Evolutionary conservation across 2,888 invertebrate species (phyloP).

Genomic region (Aphidius colemani): DNA sequence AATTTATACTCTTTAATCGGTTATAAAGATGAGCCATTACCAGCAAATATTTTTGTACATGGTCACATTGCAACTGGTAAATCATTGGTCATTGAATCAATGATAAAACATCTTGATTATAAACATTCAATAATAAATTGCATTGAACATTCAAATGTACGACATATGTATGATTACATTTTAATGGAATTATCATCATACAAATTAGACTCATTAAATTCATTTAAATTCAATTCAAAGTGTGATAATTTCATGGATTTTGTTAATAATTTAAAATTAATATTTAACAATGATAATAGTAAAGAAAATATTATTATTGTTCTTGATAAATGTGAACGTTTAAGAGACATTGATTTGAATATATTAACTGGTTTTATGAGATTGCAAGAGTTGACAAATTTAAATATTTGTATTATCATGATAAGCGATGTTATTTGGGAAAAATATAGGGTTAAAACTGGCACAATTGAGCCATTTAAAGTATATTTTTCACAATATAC

Average conservation of each 20-base stretch:
- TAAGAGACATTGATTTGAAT: constrained; percentile 75
- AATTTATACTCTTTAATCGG: constrained; percentile 64
- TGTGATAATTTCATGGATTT: constrained; percentile 76
- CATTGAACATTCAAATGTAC: constrained; percentile 78
- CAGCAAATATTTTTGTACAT: constrained; percentile 74
- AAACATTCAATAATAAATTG: constrained; percentile 75
- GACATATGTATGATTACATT: constrained; percentile 78
- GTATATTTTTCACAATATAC: constrained; percentile 82
- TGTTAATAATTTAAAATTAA: constrained; percentile 60
- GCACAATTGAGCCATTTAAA: constrained; percentile 72
- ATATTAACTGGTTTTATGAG: constrained; percentile 75
- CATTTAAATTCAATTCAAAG: constrained; percentile 60
- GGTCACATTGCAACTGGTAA: constrained; percentile 88
- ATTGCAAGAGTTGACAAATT: constrained; percentile 73
- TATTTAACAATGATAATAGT: constrained; percentile 41
- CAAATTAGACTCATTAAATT: constrained; percentile 56
- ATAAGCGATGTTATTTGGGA: constrained; percentile 80
- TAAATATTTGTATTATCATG: constrained; percentile 77
- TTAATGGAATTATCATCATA: constrained; percentile 65
- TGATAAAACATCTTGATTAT: constrained; percentile 66
- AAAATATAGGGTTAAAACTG: constrained; percentile 75
- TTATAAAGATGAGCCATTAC: constrained; percentile 67
- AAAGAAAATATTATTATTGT: constrained; percentile 65
- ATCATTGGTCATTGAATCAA: constrained; percentile 69
- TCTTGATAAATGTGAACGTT: constrained; percentile 80